Conservation (phyloP, 2,888 invertebrate species). For the Coremacera marginata region DNA sequence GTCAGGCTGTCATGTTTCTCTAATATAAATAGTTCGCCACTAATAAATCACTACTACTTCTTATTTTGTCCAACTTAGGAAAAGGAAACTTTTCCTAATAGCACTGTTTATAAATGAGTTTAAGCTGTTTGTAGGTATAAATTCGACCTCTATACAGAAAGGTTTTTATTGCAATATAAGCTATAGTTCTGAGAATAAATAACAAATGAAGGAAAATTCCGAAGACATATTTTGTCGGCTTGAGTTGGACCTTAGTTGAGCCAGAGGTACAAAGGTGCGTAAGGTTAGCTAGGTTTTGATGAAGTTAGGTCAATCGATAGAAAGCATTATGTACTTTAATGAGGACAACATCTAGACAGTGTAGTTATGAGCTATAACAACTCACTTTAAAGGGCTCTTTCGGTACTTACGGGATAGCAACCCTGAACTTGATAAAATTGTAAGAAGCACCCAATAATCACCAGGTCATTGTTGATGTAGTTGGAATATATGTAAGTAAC, state of each 20-base stretch:
- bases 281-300: background rate
- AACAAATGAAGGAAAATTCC: too few relatives aligned
- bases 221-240: too few relatives aligned
- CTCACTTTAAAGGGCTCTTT: constrained; percentile 25
- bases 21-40: too few relatives aligned
- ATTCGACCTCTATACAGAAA: too few relatives aligned
- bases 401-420: constrained; percentile 63
- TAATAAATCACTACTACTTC: too few relatives aligned
- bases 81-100: too few relatives aligned
- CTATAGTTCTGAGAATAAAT: too few relatives aligned
- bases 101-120: too few relatives aligned
- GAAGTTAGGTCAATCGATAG: background rate
- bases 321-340: background rate
- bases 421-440: constrained; percentile 50
- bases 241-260: background rate
- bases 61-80: too few relatives aligned
- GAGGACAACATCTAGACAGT: constrained; percentile 43
- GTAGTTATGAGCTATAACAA: constrained; percentile 8
- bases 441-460: constrained; percentile 8
- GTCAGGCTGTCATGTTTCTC: too few relatives aligned
- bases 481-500: constrained; percentile 26
- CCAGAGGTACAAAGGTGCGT: background rate
- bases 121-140: too few relatives aligned
- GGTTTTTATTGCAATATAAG: too few relatives aligned
- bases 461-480: background rate